Conservation (phyloP, 2,113 vertebrate species). For the Gadus chalcogrammus region DNA sequence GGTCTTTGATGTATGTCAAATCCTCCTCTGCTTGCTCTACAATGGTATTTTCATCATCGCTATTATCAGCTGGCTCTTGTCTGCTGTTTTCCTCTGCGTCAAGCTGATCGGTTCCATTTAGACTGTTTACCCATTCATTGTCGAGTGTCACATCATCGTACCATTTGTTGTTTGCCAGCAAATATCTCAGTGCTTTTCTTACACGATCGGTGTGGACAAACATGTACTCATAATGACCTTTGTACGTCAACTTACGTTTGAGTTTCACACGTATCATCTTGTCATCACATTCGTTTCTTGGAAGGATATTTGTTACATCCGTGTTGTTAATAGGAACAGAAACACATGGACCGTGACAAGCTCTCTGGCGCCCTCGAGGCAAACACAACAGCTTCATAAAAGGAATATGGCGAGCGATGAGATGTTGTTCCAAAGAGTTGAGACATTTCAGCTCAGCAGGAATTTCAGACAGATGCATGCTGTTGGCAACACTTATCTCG, state of each 20-base stretch:
- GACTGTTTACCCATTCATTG: constrained; percentile 14
- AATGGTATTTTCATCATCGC: background rate
- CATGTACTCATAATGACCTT: constrained; percentile 15
- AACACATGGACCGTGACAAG: constrained; percentile 14
- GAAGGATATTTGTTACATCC: constrained; percentile 9
- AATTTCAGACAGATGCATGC: constrained; percentile 15
- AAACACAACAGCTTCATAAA: constrained; percentile 25
- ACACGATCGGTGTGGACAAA: constrained; percentile 10
- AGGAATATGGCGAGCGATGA: constrained; percentile 20
- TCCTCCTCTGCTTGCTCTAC: constrained; percentile 7
- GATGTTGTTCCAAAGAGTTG: constrained; percentile 25
- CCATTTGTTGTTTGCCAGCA: background rate
- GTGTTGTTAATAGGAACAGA: constrained; percentile 6
- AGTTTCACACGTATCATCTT: constrained; percentile 8
- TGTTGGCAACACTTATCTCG: constrained; percentile 9
- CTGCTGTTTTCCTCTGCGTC: background rate
- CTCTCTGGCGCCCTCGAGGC: constrained; percentile 4
- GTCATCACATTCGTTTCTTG: constrained; percentile 15
- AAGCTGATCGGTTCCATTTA: background rate
- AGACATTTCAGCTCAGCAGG: constrained; percentile 17
- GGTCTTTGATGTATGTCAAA: background rate
- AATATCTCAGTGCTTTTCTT: constrained; percentile 1
- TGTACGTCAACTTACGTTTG: constrained; percentile 8
- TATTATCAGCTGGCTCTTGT: background rate
- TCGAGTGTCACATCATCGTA: constrained; percentile 18